Evolutionary conservation across 2,888 invertebrate genomes (phyloP), one percentile per base, ranked within the genome.

Genomic region (Alitta virens): DNA sequence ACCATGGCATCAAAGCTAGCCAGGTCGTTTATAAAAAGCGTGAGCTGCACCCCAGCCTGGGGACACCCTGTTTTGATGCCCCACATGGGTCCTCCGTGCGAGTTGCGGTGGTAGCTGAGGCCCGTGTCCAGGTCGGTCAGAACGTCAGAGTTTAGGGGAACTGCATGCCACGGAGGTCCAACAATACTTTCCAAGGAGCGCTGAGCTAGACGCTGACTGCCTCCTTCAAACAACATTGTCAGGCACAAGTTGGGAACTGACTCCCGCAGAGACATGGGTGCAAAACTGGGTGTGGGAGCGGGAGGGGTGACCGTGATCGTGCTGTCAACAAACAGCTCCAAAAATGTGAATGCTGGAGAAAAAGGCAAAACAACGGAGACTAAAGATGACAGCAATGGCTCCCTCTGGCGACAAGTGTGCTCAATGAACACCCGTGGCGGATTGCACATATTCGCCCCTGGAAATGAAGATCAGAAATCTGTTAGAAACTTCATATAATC

Each of bases 21-120:
- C 5, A 25, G 2, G 2, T 27, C 21, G n/a, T 38, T 14, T 7
- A 52, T 51, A 2, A 59, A 27, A 14, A 59, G 38, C 2, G 51
- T 21, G 23, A 59, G 18, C 24, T 42, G 51, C 16, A 59, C 51
- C 21, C 59, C 59, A 23, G 59, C 27, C 24, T 40, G 52, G 3
- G 59, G 59, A 38, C 59, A 59, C 5, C 59, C 59, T 2, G 52
- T 59, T 2, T 59, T 51, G 5, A 59, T 38, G 23, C 59, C 59
- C 12, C 50, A 21, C 52, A 59, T 16, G 21, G 59, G 59, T 9
- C 59, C 59, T 3, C 51, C 59, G 7, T 16, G 40, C 1, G 14
- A 21, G n/a, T 50, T 50, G 14, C 38, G 38, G 23, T 23, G 51
- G 38, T 42, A 40, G 16, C 18, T 23, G 7, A 40, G 23, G 14